Evolutionary conservation across 1,140 invertebrate genomes (phyloP).

Genomic region (Lepidurus apus): DNA sequence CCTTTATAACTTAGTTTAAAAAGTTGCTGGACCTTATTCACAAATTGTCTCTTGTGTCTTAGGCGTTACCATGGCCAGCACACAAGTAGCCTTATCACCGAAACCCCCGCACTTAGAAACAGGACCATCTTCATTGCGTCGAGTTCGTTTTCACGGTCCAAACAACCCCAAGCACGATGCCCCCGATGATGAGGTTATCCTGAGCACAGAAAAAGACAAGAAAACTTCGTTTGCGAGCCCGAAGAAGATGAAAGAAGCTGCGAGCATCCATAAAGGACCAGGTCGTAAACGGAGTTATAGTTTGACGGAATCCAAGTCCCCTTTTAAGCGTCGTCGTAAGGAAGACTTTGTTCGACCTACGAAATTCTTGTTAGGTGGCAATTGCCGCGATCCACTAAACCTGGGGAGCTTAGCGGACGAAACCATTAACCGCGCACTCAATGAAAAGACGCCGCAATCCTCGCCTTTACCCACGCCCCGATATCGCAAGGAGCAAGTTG

Average conservation of each 20-base stretch:
- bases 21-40: no score
- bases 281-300: conserved; percentile 14
- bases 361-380: conserved; percentile 90
- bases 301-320: background rate
- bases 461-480: conserved; percentile 81
- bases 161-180: background rate
- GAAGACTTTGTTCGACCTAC: conserved; percentile 63
- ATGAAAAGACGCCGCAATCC: conserved; percentile 78
- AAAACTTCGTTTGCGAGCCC: conserved; percentile 30
- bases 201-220: background rate
- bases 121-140: background rate
- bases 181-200: background rate
- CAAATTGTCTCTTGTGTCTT: background rate
- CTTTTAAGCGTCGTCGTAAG: conserved; percentile 31
- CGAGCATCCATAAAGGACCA: conserved; percentile 11
- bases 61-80: background rate
- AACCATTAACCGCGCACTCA: conserved; percentile 62
- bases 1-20: background rate
- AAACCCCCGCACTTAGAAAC: conserved; percentile 4
- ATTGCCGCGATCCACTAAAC: conserved; percentile 91
- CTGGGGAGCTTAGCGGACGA: conserved; percentile 85
- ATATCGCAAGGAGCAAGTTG: conserved; percentile 70
- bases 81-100: background rate
- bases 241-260: conserved; percentile 13
- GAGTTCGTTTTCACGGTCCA: background rate